phyloP scores from a whole-genome alignment of 2,113 vertebrate species.

The Pachycephala philippinensis region DNA sequence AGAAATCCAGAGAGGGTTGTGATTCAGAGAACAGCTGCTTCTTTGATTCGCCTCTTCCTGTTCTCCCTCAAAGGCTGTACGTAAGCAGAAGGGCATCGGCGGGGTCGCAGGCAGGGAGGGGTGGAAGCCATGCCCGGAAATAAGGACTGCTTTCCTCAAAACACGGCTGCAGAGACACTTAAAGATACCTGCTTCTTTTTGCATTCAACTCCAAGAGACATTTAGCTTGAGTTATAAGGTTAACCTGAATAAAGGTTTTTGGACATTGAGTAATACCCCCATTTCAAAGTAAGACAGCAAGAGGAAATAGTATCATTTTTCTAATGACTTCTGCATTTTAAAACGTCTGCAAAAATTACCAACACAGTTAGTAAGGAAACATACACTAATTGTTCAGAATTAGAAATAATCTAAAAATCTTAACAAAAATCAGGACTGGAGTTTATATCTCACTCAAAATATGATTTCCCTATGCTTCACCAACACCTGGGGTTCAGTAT shows the following conservation, averaged over 20 bases:
- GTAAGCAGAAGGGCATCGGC: background rate
- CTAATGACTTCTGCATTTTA: background rate
- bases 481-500: conserved; percentile 4
- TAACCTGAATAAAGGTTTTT: background rate
- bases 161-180: background rate
- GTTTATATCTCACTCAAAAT: background rate
- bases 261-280: background rate
- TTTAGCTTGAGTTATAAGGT: background rate
- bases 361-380: background rate
- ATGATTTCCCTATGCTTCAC: background rate
- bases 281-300: background rate
- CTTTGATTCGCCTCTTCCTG: conserved; percentile 36
- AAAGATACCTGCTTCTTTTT: background rate
- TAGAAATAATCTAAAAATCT: background rate
- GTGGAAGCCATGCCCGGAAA: background rate
- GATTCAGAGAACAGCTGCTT: conserved; percentile 58
- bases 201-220: background rate
- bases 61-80: background rate
- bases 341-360: background rate
- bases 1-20: conserved; percentile 39
- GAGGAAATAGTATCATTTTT: background rate
- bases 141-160: background rate
- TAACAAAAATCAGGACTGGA: background rate
- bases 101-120: background rate
- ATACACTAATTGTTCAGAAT: background rate